Base-by-base conservation (phyloP, 2,113 vertebrate species). In the Elaphurus davidianus region DNA sequence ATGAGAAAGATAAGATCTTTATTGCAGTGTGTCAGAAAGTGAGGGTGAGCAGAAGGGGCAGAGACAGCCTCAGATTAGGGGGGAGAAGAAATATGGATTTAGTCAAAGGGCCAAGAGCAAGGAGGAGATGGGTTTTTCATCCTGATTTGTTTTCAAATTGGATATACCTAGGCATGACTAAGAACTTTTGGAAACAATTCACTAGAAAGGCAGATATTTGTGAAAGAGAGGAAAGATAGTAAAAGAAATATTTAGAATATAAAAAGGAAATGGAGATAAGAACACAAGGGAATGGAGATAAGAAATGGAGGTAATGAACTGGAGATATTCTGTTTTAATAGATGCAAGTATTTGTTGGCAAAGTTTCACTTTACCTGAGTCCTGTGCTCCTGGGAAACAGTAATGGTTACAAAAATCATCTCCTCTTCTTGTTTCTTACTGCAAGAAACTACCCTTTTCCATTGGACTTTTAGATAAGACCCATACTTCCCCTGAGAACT, bases 81-180 rank as follows among this genome's bases (percentile, higher is more conserved):
- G 27, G n/a, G 15, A 90, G 54, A 47, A 81, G 43, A 81, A 60
- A 64, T 25, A 21, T 12, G 3, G 47, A 57, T 7, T 2, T 40
- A 85, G 67, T 5, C 54, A 76, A 36, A 54, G 19, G 17, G 47
- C 47, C 47, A 52, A 90, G 23, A 85, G 47, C 10, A 5, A 64
- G 19, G 64, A 78, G 10, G 33, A 64, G 28, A 30, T 27, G 16
- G 23, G 74, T 89, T 74, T 4, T 40, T 84, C 52, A 28, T 30
- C 25, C 52, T 78, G 23, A 60, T 45, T 92, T 84, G 17, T 67
- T 86, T 90, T 87, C 52, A 47, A 13, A 90, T 47, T 90, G 71
- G 17, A 40, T 67, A 67, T 28, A 50, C 4, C 25, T 90, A 54
- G 47, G 15, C 15, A 71, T 45, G 15, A 84, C 2, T 90, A 43